Base-by-base conservation (phyloP, 2,797 vertebrate genomes). In the Echeneis naucrates region DNA sequence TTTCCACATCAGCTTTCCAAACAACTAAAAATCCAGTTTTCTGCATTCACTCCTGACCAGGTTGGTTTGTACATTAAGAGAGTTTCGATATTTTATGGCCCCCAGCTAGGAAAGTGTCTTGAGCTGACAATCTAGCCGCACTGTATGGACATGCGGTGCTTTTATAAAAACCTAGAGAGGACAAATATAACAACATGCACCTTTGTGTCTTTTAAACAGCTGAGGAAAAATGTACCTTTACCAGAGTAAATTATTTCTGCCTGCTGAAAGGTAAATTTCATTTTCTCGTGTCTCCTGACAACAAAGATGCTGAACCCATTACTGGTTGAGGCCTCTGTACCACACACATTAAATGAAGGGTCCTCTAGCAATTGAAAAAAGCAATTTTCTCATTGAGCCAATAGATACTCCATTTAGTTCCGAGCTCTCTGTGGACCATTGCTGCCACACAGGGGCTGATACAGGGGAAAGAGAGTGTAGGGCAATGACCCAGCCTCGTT, bases 311-410 rank as follows among this genome's bases (percentile, higher is more conserved):
- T 63, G 84, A 91, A 88, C 77, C 90, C 91, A 94, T 93, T 92
- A 93, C 83, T 64, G 83, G 66, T 82, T 10, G 72, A 87, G 89
- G 87, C 85, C 81, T 72, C 69, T 78, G 87, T 84, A 88, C 91
- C 81, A 89, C 92, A 88, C 84, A 84, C 89, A 88, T 92, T 93
- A 92, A 92, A 89, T 90, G 88, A 91, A 91, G 87, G 86, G 85
- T 93, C 88, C 92, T 94, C 88, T 80, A 88, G 90, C 90, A 90
- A 94, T 94, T 80, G 82, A 89, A 87, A 89, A 90, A 94, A 93
- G 92, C 91, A 88, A 94, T 94, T 94, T 94, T 94, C 94, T 92
- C 89, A 92, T 93, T 92, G 89, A 92, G 91, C 90, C 88, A 84
- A 93, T 87, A 93, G 92, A 93, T 92, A 89, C 88, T 93, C 91